phyloP scores from a whole-genome alignment of 2,797 vertebrate genomes.

The Liparis tanakae region DNA sequence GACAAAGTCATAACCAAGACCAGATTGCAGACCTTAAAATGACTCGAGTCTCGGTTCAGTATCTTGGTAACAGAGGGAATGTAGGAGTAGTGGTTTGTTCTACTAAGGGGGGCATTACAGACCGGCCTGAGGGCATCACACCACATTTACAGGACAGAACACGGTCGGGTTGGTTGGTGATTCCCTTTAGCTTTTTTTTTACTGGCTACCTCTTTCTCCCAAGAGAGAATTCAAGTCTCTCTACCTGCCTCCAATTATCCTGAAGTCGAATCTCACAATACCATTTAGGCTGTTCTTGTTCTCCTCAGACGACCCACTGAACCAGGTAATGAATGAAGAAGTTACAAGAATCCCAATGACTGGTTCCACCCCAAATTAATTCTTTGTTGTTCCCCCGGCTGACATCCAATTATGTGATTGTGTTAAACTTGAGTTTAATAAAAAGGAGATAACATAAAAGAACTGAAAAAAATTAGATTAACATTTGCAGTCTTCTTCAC shows the following conservation, averaged over 20 bases:
- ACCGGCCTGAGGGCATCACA: neutral
- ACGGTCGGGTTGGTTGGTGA: neutral
- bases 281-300: neutral
- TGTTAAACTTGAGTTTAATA: neutral
- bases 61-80: neutral
- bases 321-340: neutral
- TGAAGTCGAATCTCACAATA: neutral
- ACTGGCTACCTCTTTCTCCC: neutral
- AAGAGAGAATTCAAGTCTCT: neutral
- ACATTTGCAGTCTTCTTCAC: neutral
- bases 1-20: too few species aligned
- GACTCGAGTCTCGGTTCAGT: neutral
- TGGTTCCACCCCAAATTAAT: neutral
- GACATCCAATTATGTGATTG: neutral
- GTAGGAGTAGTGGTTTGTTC: neutral
- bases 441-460: neutral
- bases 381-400: neutral
- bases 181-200: neutral
- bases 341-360: neutral
- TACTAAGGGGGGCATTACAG: neutral
- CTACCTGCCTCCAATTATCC: neutral
- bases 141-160: neutral
- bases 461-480: neutral
- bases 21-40: neutral
- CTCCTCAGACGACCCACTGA: neutral